Evolutionary conservation across 2,888 invertebrate species (phyloP).

Genomic region (Myathropa florea): DNA sequence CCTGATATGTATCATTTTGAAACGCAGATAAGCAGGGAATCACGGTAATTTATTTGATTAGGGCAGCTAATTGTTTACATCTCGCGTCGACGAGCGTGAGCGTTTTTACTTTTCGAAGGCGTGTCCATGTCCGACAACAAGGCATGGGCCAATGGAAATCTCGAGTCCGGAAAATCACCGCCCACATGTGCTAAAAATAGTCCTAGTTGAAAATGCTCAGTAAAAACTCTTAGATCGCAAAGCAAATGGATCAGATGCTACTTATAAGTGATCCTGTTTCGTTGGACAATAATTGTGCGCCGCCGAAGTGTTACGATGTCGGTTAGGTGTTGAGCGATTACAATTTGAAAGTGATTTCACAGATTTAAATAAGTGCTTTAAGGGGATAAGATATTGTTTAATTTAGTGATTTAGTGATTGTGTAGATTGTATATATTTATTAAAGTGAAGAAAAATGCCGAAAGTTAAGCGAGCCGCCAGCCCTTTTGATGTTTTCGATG

Average conservation of each 20-base stretch:
- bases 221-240: slow-evolving; percentile 70
- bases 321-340: background rate
- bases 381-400: slow-evolving; percentile 19
- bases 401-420: slow-evolving; percentile 20
- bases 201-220: slow-evolving; percentile 62
- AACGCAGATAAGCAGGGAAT: slow-evolving; percentile 27
- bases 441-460: slow-evolving; percentile 76
- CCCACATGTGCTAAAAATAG: slow-evolving; percentile 80
- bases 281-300: background rate
- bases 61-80: slow-evolving; percentile 40
- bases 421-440: slow-evolving; percentile 25
- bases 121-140: slow-evolving; percentile 35
- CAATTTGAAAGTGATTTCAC: background rate
- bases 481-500: slow-evolving; percentile 78
- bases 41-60: slow-evolving; percentile 40
- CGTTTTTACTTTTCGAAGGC: slow-evolving; percentile 35
- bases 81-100: background rate
- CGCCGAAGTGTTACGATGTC: slow-evolving; percentile 11
- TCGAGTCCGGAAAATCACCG: slow-evolving; percentile 70
- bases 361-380: background rate
- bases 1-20: background rate
- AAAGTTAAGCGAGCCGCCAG: slow-evolving; percentile 77
- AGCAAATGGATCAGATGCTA: slow-evolving; percentile 70
- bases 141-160: slow-evolving; percentile 45
- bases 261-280: slow-evolving; percentile 63